Base-by-base conservation (phyloP, 2,888 invertebrate species). In the Norana najaformis region DNA sequence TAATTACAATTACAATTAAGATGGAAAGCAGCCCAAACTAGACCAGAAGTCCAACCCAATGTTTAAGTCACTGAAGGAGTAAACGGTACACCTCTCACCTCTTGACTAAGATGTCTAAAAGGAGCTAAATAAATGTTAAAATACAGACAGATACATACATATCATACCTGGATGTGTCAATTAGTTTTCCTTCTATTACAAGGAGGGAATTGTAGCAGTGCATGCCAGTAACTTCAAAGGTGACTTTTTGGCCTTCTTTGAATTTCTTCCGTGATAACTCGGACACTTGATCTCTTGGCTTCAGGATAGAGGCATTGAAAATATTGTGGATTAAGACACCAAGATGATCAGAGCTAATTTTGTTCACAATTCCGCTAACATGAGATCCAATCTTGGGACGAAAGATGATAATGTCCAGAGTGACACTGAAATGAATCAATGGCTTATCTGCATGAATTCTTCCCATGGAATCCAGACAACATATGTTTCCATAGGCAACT, bases 251-350 rank as follows among this genome's bases (percentile, higher is more conserved):
- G 69, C 69, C 69, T 69, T 69, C 69, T 69, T n/a, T 30, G 69
- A 69, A n/a, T 11, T 69, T 69, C 69, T 69, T 69, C 30, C n/a
- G 69, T 69, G 69, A 69, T n/a, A 69, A 69, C 30, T 69, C 69
- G 69, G 69, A 69, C 8, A 13, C 30, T 30, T 69, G 69, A 8
- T 30, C 69, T n/a, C 69, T 69, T 11, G 69, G n/a, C 69, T 69
- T 69, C 69, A 69, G 69, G n/a, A 69, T n/a, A n/a, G 69, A 69
- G n/a, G 69, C 69, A 69, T 69, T 69, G n/a, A 69, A 69, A 69
- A 69, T 30, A 69, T n/a, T 16, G 69, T 69, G 69, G 69, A 69
- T 69, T 16, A 69, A 69, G 69, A 69, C 69, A 69, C 69, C 69
- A 69, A 69, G 69, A 69, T 69, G 69, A n/a, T 69, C 69, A n/a